phyloP scores from a whole-genome alignment of 2,797 vertebrate species.

The Myotis vivesi region DNA sequence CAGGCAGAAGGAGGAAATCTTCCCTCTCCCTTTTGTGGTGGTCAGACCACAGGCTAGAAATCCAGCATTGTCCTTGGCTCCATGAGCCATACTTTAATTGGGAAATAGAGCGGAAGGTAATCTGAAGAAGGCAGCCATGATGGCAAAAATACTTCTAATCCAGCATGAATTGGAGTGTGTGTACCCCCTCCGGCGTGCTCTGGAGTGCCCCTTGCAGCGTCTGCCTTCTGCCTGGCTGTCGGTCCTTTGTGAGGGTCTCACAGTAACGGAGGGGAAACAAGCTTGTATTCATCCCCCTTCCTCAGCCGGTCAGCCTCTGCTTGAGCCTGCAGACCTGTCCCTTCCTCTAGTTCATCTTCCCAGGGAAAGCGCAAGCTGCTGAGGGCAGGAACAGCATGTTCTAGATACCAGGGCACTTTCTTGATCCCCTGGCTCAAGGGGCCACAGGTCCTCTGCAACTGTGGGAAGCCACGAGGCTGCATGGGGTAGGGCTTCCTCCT shows the following conservation, averaged over 20 bases:
- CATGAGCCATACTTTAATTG: conserved; percentile 57
- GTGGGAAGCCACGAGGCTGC: not conserved
- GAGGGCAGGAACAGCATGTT: not conserved
- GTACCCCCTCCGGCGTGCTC: not conserved
- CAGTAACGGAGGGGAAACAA: not conserved
- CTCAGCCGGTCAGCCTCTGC: not conserved
- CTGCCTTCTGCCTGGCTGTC: not conserved
- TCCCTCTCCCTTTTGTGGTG: not conserved
- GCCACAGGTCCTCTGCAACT: not conserved
- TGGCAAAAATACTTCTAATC: not conserved
- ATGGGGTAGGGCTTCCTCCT: not conserved
- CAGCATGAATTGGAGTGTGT: not conserved
- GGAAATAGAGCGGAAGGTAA: conserved; percentile 74
- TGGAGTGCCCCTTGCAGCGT: not conserved
- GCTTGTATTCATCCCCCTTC: not conserved
- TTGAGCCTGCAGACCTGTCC: not conserved
- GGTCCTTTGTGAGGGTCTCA: not conserved
- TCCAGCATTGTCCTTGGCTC: conserved; percentile 13
- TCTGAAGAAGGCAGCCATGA: conserved; percentile 9
- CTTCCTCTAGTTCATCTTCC: not conserved
- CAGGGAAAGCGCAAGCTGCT: not conserved
- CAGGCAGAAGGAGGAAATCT: not conserved
- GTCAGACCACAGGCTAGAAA: not conserved
- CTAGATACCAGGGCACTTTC: not conserved
- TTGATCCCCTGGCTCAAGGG: not conserved